These are phyloP conservation scores for Athalia circularis DNA, from an alignment of 2,888 invertebrate species.

Conservation along the genomic window DNA sequence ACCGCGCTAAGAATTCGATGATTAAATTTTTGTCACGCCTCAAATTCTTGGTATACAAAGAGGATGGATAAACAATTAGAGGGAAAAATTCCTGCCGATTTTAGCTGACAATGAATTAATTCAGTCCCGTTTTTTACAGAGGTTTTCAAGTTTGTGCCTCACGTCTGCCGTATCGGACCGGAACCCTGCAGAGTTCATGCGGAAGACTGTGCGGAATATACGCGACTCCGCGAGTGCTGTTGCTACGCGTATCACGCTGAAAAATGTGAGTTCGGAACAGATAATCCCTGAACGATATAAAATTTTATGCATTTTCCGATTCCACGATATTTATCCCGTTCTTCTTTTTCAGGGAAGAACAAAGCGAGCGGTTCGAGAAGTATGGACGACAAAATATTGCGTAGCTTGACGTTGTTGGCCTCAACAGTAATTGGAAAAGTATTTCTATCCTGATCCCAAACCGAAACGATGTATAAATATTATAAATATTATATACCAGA, in stretches of 20 bases:
- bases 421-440: not conserved
- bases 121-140: slow-evolving; percentile 73
- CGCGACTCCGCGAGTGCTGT: slow-evolving; percentile 80
- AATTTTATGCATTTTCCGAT: not conserved
- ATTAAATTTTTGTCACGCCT: too few species aligned
- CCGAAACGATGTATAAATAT: not conserved
- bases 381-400: not conserved
- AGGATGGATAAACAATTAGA: too few species aligned
- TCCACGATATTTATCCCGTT: slow-evolving; percentile 13
- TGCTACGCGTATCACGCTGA: slow-evolving; percentile 79
- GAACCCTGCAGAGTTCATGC: slow-evolving; percentile 79
- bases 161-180: slow-evolving; percentile 81
- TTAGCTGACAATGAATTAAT: not conserved
- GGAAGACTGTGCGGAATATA: slow-evolving; percentile 80
- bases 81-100: too few species aligned
- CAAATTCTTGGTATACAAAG: too few species aligned
- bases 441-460: slow-evolving; percentile 3
- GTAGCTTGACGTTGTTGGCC: not conserved
- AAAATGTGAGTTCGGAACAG: slow-evolving; percentile 76
- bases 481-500: slow-evolving; percentile 50
- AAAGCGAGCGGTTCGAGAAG: slow-evolving; percentile 60
- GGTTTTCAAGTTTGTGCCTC: slow-evolving; percentile 81
- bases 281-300: too few species aligned
- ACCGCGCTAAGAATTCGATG: not conserved
- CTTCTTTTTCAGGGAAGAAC: slow-evolving; percentile 66